phyloP scores from a whole-genome alignment of 2,888 invertebrate genomes.

The Itoplectis maculator region DNA sequence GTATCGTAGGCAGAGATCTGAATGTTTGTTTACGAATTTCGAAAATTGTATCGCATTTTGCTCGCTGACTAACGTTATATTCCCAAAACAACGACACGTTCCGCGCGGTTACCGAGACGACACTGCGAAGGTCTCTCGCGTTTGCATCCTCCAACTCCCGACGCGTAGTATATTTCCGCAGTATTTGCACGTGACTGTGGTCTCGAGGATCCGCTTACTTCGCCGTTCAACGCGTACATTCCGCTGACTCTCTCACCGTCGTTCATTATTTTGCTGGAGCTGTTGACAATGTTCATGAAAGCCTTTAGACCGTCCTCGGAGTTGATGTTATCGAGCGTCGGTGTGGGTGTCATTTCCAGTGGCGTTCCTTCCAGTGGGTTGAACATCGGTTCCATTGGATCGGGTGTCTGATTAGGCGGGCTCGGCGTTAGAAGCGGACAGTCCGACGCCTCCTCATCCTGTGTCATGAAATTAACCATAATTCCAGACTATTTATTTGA shows the following conservation, averaged over 20 bases:
- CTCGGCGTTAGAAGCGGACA: constrained; percentile 88
- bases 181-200: constrained; percentile 41
- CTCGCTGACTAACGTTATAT: neutral
- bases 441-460: constrained; percentile 88
- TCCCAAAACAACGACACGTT: neutral
- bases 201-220: constrained; percentile 36
- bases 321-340: constrained; percentile 79
- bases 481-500: neutral
- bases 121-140: constrained; percentile 10
- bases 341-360: constrained; percentile 76
- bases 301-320: constrained; percentile 81
- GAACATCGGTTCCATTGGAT: constrained; percentile 76
- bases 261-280: constrained; percentile 79
- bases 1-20: no score
- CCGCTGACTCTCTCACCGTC: constrained; percentile 74
- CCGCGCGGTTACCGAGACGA: neutral
- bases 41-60: neutral
- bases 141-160: neutral
- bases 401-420: constrained; percentile 85
- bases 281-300: constrained; percentile 82
- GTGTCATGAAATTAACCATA: constrained; percentile 54
- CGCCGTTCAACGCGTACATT: neutral
- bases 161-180: neutral
- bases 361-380: constrained; percentile 77
- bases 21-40: neutral